phyloP scores from a whole-genome alignment of 92 coral and sea anemone species.

The Heliopora coerulea region DNA sequence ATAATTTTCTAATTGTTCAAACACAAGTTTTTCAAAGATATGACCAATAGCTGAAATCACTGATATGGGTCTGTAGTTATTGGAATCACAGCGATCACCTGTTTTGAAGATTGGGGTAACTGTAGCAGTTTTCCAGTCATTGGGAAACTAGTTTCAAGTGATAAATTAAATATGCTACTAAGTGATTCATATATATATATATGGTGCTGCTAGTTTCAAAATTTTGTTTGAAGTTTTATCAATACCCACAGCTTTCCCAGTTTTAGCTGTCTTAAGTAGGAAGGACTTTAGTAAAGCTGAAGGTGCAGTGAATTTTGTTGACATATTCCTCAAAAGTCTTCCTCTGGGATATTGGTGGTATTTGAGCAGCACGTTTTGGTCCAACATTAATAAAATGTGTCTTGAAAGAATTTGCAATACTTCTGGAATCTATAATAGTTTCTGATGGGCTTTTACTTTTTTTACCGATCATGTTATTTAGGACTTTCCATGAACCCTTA shows the following conservation, averaged over 20 bases:
- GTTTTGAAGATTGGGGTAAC: constrained; percentile 33
- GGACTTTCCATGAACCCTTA: constrained; percentile 44
- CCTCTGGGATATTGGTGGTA: constrained; percentile 5
- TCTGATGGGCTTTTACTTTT: constrained; percentile 16
- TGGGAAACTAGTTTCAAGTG: constrained; percentile 34
- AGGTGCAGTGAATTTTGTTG: constrained; percentile 17
- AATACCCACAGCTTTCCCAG: constrained; percentile 9
- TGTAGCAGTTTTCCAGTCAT: constrained; percentile 34
- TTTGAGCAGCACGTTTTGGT: constrained; percentile 34
- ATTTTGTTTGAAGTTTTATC: constrained; percentile 36
- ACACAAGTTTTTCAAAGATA: constrained; percentile 16
- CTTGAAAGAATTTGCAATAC: constrained; percentile 37
- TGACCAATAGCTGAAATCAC: constrained; percentile 17
- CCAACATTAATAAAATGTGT: constrained; percentile 35
- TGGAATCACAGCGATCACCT: constrained; percentile 21
- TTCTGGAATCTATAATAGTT: constrained; percentile 26
- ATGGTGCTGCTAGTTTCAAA: neutral
- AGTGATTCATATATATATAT: constrained; percentile 13
- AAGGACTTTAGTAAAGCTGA: neutral
- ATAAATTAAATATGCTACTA: constrained; percentile 17
- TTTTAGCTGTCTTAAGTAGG: neutral
- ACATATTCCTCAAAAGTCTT: constrained; percentile 23
- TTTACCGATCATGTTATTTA: constrained; percentile 34
- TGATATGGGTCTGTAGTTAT: constrained; percentile 37
- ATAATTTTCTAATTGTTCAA: neutral